These are phyloP conservation scores for Macroramphosus scolopax DNA, from an alignment of 2,797 vertebrate species.

Conservation along the genomic window DNA sequence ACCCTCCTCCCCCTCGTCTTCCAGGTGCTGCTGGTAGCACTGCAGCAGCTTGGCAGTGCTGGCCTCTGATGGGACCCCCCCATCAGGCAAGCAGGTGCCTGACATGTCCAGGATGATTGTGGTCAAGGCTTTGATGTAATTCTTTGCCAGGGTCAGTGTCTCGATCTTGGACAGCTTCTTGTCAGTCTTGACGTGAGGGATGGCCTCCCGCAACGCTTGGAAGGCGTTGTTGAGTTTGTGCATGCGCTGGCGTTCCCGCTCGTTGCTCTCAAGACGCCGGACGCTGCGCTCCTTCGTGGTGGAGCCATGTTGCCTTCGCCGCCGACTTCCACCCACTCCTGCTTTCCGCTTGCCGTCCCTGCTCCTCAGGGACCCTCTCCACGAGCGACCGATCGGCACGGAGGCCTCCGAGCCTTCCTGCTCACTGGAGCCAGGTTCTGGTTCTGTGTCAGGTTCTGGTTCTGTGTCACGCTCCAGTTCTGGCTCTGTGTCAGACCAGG, in stretches of 20 bases:
- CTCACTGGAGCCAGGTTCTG: constrained; percentile 78
- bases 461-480: constrained; percentile 74
- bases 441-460: constrained; percentile 62
- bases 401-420: constrained; percentile 83
- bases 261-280: constrained; percentile 93
- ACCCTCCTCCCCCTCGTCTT: constrained; percentile 80
- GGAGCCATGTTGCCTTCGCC: constrained; percentile 68
- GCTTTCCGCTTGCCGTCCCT: constrained; percentile 37
- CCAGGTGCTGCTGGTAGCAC: constrained; percentile 85
- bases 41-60: constrained; percentile 82
- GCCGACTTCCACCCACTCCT: constrained; percentile 40
- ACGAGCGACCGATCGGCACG: constrained; percentile 70
- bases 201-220: constrained; percentile 92
- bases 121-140: constrained; percentile 96
- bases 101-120: constrained; percentile 93
- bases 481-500: constrained; percentile 74
- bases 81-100: constrained; percentile 78
- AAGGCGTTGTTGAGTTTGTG: constrained; percentile 99
- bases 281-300: constrained; percentile 82
- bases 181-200: constrained; percentile 92
- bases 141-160: constrained; percentile 96
- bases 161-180: constrained; percentile 99
- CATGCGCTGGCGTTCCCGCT: constrained; percentile 95
- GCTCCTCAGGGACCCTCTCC: constrained; percentile 71
- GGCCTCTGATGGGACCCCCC: constrained; percentile 67